A percentile compares a stretch with the other conserved stretches of the same genome.
These are phyloP conservation scores for Drosophila lacertosa DNA, from an alignment of 1,140 invertebrate species.

Conservation along the genomic window DNA sequence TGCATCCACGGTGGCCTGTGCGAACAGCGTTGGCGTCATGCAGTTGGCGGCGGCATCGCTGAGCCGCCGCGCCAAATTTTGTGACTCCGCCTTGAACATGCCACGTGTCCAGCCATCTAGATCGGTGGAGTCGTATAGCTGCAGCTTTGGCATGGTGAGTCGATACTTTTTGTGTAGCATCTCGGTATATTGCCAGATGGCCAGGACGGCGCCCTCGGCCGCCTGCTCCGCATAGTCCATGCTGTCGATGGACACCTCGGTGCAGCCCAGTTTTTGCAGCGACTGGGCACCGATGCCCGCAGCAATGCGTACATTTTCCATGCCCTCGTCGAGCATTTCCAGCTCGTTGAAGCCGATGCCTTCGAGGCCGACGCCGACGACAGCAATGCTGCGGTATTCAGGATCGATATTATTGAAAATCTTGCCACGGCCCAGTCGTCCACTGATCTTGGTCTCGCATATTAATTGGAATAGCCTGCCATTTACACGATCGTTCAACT, in stretches of 20 bases:
- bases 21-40: constrained; percentile 93
- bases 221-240: constrained; percentile 89
- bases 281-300: constrained; percentile 85
- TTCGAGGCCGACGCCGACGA: constrained; percentile 88
- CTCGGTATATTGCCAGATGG: constrained; percentile 87
- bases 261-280: constrained; percentile 85
- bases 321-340: constrained; percentile 88
- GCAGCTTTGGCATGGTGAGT: constrained; percentile 84
- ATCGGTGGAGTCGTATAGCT: constrained; percentile 82
- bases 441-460: constrained; percentile 56
- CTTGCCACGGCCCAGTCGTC: constrained; percentile 85
- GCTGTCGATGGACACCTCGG: constrained; percentile 87
- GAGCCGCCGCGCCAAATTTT: constrained; percentile 92
- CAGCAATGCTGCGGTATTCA: constrained; percentile 87
- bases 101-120: constrained; percentile 89
- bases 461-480: constrained; percentile 64
- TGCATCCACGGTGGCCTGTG: constrained; percentile 85
- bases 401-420: constrained; percentile 87
- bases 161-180: constrained; percentile 85
- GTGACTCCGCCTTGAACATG: constrained; percentile 89
- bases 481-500: constrained; percentile 64
- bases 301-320: constrained; percentile 84
- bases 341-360: constrained; percentile 86
- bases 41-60: constrained; percentile 93
- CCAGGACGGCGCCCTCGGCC: constrained; percentile 83